Conservation (phyloP, 1,140 invertebrate species). For the Ladona fulva region DNA sequence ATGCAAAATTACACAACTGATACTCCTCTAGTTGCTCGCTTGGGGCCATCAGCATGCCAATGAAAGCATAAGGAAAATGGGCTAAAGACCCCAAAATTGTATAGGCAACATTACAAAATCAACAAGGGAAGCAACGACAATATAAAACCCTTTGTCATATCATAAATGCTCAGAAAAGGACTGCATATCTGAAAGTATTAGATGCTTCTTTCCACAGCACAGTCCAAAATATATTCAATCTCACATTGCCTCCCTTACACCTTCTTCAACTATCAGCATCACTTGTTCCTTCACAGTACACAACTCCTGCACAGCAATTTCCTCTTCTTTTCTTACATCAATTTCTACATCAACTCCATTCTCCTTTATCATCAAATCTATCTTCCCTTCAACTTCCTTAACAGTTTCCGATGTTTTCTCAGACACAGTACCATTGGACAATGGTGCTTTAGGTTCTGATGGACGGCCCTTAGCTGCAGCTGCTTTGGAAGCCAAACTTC, state of each 20-base stretch:
- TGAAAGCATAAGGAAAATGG: background rate
- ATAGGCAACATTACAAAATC: background rate
- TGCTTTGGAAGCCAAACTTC: background rate
- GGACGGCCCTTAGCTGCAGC: background rate
- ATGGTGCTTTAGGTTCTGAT: background rate
- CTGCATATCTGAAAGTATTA: background rate
- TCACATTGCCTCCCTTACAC: background rate
- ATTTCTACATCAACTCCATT: background rate
- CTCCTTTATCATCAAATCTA: background rate
- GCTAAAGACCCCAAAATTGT: background rate
- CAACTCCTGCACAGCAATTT: background rate
- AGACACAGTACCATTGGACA: background rate
- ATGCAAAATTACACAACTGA: background rate
- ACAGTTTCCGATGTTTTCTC: background rate
- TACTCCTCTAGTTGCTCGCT: background rate
- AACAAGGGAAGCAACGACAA: background rate
- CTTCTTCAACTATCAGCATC: background rate
- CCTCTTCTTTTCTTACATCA: background rate
- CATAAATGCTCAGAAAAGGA: constrained; percentile 1
- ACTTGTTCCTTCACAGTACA: background rate
- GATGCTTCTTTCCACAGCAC: background rate
- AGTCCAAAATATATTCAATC: background rate
- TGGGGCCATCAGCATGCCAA: background rate
- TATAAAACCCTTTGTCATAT: background rate
- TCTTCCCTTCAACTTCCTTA: background rate